phyloP scores from a whole-genome alignment of 2,888 invertebrate species.

The Meiosimyza decipiens region DNA sequence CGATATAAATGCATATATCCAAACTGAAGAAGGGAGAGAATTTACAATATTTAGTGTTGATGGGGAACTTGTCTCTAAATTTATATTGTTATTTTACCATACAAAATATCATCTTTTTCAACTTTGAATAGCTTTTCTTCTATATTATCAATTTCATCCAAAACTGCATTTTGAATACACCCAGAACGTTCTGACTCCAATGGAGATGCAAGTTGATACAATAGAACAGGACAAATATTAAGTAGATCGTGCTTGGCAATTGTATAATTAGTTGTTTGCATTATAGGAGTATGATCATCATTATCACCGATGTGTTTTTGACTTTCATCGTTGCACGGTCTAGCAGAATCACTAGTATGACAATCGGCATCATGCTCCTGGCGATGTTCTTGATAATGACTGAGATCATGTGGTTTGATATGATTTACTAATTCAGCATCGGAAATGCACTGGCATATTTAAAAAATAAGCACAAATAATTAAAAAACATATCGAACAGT shows the following conservation, averaged over 20 bases:
- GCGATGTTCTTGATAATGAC: slow-evolving; percentile 41
- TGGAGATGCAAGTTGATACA: slow-evolving; percentile 74
- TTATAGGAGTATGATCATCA: slow-evolving; percentile 9
- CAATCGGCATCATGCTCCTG: slow-evolving; percentile 32
- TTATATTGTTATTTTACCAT: slow-evolving; percentile 48
- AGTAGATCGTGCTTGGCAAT: slow-evolving; percentile 57
- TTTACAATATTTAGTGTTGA: not conserved
- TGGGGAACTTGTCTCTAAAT: not conserved
- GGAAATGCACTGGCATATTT: slow-evolving; percentile 51
- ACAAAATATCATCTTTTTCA: slow-evolving; percentile 52
- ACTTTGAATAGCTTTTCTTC: slow-evolving; percentile 41
- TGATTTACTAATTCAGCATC: slow-evolving; percentile 54
- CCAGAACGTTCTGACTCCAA: slow-evolving; percentile 70
- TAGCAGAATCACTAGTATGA: slow-evolving; percentile 7
- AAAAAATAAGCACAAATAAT: slow-evolving; percentile 7
- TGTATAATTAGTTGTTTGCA: slow-evolving; percentile 44
- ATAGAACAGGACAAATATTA: slow-evolving; percentile 74
- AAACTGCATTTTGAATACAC: slow-evolving; percentile 68
- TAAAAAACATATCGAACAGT: not conserved
- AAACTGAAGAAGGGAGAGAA: slow-evolving; percentile 69
- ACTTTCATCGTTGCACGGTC: not conserved
- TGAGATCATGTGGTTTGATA: slow-evolving; percentile 53
- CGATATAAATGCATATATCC: slow-evolving; percentile 85
- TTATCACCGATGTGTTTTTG: slow-evolving; percentile 16
- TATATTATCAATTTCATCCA: slow-evolving; percentile 51